A percentile compares a stretch with the other conserved stretches of the same genome.
Evolutionary conservation across 2,888 invertebrate species (phyloP).

Genomic region (Melanotus villosus): DNA sequence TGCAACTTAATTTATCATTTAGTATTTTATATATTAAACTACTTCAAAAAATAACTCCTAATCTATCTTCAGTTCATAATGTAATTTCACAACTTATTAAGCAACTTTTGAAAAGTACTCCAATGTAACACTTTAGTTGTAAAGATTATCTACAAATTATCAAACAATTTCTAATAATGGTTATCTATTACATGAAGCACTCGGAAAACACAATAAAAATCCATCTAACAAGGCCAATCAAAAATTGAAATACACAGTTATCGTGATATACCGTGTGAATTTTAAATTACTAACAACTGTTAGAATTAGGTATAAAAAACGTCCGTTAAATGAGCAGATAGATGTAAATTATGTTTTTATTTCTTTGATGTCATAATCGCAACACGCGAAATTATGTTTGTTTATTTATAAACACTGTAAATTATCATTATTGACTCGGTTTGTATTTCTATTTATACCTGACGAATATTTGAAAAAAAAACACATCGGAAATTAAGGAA

Average conservation of each 20-base stretch:
- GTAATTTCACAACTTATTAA: too few relatives aligned
- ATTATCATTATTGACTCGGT: background rate
- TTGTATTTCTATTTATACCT: background rate
- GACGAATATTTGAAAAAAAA: background rate
- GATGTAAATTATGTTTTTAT: slow-evolving; percentile 1
- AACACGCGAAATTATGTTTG: background rate
- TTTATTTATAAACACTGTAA: slow-evolving; percentile 1
- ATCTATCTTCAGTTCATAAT: too few relatives aligned
- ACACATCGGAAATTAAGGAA: too few relatives aligned
- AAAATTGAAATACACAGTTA: background rate
- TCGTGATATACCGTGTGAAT: background rate
- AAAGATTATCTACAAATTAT: too few relatives aligned
- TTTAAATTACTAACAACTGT: background rate
- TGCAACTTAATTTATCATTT: too few relatives aligned
- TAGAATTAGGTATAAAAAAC: background rate
- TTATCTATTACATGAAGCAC: background rate
- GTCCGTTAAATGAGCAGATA: background rate
- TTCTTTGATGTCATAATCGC: slow-evolving; percentile 3
- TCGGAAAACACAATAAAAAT: background rate
- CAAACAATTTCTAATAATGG: too few relatives aligned
- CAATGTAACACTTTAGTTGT: too few relatives aligned
- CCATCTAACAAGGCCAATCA: background rate
- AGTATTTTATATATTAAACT: too few relatives aligned
- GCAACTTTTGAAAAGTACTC: too few relatives aligned
- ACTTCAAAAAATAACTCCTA: too few relatives aligned